Conservation (phyloP, 2,888 invertebrate genomes). For the Tiphia femorata region DNA sequence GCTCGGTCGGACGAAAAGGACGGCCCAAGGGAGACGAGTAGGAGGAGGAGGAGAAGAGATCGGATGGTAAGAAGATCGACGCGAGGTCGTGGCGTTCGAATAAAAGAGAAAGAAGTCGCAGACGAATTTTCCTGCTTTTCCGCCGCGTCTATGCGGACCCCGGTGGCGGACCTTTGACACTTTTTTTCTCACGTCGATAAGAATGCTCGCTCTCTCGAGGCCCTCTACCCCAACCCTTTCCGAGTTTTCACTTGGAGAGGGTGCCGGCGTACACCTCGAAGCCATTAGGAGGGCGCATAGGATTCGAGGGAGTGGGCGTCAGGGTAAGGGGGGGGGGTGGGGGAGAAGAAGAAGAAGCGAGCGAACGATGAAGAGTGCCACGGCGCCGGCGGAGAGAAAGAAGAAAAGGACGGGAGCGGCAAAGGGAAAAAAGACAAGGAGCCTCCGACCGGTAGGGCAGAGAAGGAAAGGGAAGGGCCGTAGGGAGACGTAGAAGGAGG, state of each 20-base stretch:
- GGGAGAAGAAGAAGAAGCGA: background rate
- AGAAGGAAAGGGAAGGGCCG: constrained; percentile 17
- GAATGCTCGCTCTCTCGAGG: constrained; percentile 21
- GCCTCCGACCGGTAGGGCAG: constrained; percentile 5
- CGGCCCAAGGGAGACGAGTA: too few relatives aligned
- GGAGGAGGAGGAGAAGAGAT: background rate
- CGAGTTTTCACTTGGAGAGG: constrained; percentile 25
- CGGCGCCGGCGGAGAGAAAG: constrained; percentile 27
- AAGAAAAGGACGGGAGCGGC: constrained; percentile 27
- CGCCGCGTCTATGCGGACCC: constrained; percentile 4
- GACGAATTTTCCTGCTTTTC: constrained; percentile 12
- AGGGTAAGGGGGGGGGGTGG: background rate
- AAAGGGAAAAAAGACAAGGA: constrained; percentile 17
- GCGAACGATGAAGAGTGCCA: too few relatives aligned
- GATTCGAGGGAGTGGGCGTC: constrained; percentile 23
- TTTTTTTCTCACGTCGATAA: constrained; percentile 39
- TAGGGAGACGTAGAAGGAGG: constrained; percentile 29
- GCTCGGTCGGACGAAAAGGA: too few relatives aligned
- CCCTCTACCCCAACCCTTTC: constrained; percentile 10
- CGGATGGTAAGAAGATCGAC: constrained; percentile 1
- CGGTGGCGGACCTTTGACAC: constrained; percentile 29
- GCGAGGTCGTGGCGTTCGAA: background rate
- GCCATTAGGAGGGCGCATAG: constrained; percentile 59
- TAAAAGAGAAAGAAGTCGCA: background rate
- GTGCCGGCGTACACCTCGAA: constrained; percentile 45